Conservation (phyloP, 2,113 vertebrate species). For the Hippocampus zosterae region DNA sequence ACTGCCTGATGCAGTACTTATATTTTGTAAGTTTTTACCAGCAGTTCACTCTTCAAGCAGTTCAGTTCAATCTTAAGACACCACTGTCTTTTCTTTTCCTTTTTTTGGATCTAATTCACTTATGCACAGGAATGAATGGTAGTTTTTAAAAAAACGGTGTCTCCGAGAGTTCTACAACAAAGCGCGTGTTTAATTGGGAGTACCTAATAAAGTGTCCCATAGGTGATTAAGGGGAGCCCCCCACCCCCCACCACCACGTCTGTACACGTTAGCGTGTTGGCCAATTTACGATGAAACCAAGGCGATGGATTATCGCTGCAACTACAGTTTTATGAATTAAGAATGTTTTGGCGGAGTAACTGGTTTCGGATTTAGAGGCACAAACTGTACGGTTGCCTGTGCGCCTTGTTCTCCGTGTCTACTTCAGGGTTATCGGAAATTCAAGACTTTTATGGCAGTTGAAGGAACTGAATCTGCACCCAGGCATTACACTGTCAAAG, state of each 20-base stretch:
- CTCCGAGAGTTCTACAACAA: background rate
- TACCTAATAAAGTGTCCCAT: slow-evolving; percentile 13
- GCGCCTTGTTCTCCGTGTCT: slow-evolving; percentile 43
- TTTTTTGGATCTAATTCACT: background rate
- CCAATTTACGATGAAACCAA: slow-evolving; percentile 7
- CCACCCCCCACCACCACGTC: background rate
- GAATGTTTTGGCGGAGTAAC: slow-evolving; percentile 14
- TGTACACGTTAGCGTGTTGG: slow-evolving; percentile 16
- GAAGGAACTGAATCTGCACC: slow-evolving; percentile 35
- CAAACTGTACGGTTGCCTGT: slow-evolving; percentile 27
- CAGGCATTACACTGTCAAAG: slow-evolving; percentile 14
- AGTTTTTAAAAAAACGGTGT: background rate
- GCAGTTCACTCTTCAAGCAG: too few species aligned
- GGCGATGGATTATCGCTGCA: slow-evolving; percentile 21
- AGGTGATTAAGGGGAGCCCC: background rate
- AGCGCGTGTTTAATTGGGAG: background rate
- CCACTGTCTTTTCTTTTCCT: too few species aligned
- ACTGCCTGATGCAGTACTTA: too few species aligned
- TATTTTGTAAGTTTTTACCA: too few species aligned
- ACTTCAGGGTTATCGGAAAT: slow-evolving; percentile 58
- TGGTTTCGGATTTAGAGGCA: slow-evolving; percentile 9
- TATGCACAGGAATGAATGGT: background rate
- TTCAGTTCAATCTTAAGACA: too few species aligned
- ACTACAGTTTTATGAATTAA: slow-evolving; percentile 26
- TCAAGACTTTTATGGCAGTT: slow-evolving; percentile 42